A percentile compares a stretch with the other conserved stretches of the same genome.
Conservation (phyloP, 2,113 vertebrate species). For the Pedetes capensis region DNA sequence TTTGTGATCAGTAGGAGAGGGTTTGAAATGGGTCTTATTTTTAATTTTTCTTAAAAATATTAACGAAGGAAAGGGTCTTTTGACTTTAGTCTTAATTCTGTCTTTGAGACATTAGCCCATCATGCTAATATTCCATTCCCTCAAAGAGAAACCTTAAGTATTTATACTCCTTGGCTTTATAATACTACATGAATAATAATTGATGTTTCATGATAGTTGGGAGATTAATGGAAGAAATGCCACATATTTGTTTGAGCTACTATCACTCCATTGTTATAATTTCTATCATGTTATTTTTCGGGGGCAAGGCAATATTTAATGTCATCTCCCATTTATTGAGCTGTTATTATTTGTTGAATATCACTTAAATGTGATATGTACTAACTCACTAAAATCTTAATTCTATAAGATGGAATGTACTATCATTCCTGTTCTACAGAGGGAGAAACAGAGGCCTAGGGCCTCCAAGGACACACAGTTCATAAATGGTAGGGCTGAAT, state of each 20-base stretch:
- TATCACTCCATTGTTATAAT: not conserved
- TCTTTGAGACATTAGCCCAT: not conserved
- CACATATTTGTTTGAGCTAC: not conserved
- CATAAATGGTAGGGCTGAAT: not conserved
- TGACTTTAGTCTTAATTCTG: not conserved
- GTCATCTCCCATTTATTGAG: not conserved
- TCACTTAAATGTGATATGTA: not conserved
- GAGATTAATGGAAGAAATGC: not conserved
- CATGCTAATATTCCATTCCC: not conserved
- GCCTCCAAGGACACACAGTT: not conserved
- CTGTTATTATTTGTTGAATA: not conserved
- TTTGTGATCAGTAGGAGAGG: not conserved
- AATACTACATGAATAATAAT: not conserved
- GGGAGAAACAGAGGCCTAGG: not conserved
- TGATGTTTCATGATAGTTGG: not conserved
- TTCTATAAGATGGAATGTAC: not conserved
- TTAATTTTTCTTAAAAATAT: slow-evolving; percentile 13
- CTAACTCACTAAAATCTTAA: not conserved
- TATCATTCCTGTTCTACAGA: not conserved
- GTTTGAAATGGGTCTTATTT: not conserved
- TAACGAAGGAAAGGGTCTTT: not conserved
- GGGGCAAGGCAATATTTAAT: not conserved
- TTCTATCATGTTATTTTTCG: slow-evolving; percentile 3
- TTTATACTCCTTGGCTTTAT: slow-evolving; percentile 4
- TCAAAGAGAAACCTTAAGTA: not conserved